phyloP scores from a whole-genome alignment of 2,888 invertebrate genomes.

The Bombylius major region DNA sequence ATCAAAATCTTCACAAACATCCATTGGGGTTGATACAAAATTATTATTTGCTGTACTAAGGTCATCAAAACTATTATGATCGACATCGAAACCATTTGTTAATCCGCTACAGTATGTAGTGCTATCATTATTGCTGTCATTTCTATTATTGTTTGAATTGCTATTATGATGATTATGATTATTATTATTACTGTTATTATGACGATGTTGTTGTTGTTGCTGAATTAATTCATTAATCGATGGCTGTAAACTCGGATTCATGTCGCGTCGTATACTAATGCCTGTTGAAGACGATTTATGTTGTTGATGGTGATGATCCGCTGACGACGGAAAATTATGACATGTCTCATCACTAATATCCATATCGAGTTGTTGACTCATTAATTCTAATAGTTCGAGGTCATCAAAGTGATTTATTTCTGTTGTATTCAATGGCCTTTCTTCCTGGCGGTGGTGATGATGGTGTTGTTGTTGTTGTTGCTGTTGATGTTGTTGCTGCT shows the following conservation, averaged over 20 bases:
- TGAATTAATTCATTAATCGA: conserved; percentile 41
- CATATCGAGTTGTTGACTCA: conserved; percentile 42
- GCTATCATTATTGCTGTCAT: conserved; percentile 13
- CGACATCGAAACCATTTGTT: conserved; percentile 7
- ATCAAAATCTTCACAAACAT: conserved; percentile 59
- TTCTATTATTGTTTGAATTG: conserved; percentile 13
- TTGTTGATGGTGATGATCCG: conserved; percentile 4
- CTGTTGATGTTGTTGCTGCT: neutral
- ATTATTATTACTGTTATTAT: conserved; percentile 9
- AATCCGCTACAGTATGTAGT: conserved; percentile 1
- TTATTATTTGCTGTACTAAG: conserved; percentile 16
- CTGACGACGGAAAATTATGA: conserved; percentile 17
- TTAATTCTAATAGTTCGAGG: conserved; percentile 32
- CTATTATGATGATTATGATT: conserved; percentile 13
- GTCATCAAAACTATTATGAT: conserved; percentile 6
- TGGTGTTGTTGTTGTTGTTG: neutral
- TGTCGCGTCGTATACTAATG: conserved; percentile 30
- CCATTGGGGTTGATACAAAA: conserved; percentile 48
- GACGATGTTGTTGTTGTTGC: conserved; percentile 24
- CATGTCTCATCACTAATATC: conserved; percentile 36
- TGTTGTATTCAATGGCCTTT: conserved; percentile 8
- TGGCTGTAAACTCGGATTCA: conserved; percentile 34
- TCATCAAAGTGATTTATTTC: conserved; percentile 34
- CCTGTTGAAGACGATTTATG: conserved; percentile 11
- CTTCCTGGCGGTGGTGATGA: neutral